Percentiles rank a stretch among this genome's conserved stretches.
These are phyloP conservation scores for Drosophila sulfurigaster DNA, from an alignment of 1,140 invertebrate genomes.

Conservation along the genomic window DNA sequence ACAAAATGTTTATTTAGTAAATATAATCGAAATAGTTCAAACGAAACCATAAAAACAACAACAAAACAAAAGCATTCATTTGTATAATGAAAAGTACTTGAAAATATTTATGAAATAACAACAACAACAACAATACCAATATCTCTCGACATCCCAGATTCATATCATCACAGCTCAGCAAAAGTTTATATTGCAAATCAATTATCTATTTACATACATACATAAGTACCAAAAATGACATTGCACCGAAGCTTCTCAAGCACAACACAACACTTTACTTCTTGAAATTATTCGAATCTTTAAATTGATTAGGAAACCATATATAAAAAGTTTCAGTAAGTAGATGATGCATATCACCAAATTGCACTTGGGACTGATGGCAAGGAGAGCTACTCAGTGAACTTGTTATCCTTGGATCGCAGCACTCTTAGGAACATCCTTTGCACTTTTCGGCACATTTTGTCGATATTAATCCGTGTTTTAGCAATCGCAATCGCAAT, in stretches of 20 bases:
- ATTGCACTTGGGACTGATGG: conserved; percentile 13
- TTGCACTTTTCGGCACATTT: conserved; percentile 40
- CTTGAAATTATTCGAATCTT: conserved; percentile 31
- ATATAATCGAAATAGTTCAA: conserved; percentile 11
- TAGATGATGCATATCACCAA: conserved; percentile 52
- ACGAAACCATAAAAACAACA: not conserved
- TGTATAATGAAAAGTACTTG: conserved; percentile 6
- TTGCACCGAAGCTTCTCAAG: conserved; percentile 37
- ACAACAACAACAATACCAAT: conserved; percentile 30
- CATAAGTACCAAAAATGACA: conserved; percentile 8
- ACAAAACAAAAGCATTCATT: not conserved
- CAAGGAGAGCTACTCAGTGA: conserved; percentile 16
- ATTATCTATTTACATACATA: conserved; percentile 4
- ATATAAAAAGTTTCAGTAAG: conserved; percentile 27
- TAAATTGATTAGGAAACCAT: conserved; percentile 25
- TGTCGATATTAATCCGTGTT: conserved; percentile 21
- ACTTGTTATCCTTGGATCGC: conserved; percentile 37
- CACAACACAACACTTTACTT: conserved; percentile 31
- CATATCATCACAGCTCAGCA: conserved; percentile 64
- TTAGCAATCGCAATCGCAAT: not conserved
- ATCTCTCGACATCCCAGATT: conserved; percentile 48
- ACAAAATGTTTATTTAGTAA: conserved; percentile 26
- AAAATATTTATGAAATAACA: conserved; percentile 4
- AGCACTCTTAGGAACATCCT: conserved; percentile 33
- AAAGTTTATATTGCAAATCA: conserved; percentile 1